Conservation (phyloP, 1,140 invertebrate genomes). For the Macrotrachela quadricornifera region DNA sequence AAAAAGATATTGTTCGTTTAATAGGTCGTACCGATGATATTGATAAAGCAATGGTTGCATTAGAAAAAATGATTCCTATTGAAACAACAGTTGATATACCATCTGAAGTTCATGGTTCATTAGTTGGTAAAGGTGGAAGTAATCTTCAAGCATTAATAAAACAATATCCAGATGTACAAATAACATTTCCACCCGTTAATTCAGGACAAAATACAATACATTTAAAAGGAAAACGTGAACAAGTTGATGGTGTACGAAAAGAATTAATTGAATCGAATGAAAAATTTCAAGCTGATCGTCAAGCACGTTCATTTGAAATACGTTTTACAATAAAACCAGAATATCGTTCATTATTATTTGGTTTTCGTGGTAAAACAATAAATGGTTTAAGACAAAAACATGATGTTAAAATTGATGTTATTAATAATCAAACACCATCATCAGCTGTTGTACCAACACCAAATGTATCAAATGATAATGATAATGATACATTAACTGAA, state of each 20-base stretch:
- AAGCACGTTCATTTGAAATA: no score
- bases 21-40: background rate
- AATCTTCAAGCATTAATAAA: constrained; percentile 54
- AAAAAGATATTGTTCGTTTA: background rate
- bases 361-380: constrained; percentile 75
- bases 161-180: constrained; percentile 67
- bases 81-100: background rate
- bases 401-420: constrained; percentile 5
- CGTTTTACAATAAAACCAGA: constrained; percentile 50
- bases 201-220: constrained; percentile 57
- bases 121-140: no score
- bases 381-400: constrained; percentile 40
- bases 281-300: no score
- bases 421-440: background rate
- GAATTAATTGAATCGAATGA: no score
- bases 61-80: background rate
- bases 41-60: background rate
- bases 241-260: no score
- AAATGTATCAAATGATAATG: no score
- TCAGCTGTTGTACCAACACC: no score
- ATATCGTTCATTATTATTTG: constrained; percentile 81
- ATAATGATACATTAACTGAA: no score
- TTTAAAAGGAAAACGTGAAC: no score
- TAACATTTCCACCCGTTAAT: constrained; percentile 63
- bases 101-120: no score